phyloP scores from a whole-genome alignment of 2,888 invertebrate species.

The Agrenia bidenticulata region DNA sequence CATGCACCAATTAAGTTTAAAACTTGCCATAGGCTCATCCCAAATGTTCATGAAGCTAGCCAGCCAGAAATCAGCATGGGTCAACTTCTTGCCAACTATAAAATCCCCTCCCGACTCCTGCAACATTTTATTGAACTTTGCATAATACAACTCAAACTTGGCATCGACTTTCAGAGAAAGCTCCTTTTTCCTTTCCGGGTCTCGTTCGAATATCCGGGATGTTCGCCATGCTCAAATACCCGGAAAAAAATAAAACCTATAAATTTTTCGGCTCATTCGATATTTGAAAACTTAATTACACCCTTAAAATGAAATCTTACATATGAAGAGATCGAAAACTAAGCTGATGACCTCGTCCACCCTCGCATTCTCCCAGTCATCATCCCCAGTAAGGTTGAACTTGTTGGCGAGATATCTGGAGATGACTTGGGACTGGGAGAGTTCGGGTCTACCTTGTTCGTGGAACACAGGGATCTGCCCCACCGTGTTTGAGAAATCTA shows the following conservation, averaged over 20 bases:
- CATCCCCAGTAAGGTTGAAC: slow-evolving; percentile 34
- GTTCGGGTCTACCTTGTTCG: slow-evolving; percentile 47
- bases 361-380: slow-evolving; percentile 32
- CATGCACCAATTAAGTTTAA: background rate
- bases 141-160: slow-evolving; percentile 25
- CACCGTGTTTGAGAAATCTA: slow-evolving; percentile 42
- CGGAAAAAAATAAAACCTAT: no score
- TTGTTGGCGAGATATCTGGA: slow-evolving; percentile 52
- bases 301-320: slow-evolving; percentile 7
- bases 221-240: slow-evolving; percentile 24
- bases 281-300: no score
- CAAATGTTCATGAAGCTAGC: slow-evolving; percentile 28
- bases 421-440: slow-evolving; percentile 51
- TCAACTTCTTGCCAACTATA: slow-evolving; percentile 31
- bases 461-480: slow-evolving; percentile 52
- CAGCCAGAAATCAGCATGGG: slow-evolving; percentile 40
- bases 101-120: slow-evolving; percentile 23
- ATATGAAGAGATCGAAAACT: slow-evolving; percentile 29
- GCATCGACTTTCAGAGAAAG: background rate
- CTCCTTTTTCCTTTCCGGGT: slow-evolving; percentile 10
- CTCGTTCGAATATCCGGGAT: slow-evolving; percentile 12
- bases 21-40: slow-evolving; percentile 30
- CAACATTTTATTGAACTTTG: slow-evolving; percentile 23
- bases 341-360: slow-evolving; percentile 31
- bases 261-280: no score